Percentiles rank a stretch among this genome's conserved stretches.
phyloP scores from a whole-genome alignment of 2,113 vertebrate genomes.

The Gavialis gangeticus region DNA sequence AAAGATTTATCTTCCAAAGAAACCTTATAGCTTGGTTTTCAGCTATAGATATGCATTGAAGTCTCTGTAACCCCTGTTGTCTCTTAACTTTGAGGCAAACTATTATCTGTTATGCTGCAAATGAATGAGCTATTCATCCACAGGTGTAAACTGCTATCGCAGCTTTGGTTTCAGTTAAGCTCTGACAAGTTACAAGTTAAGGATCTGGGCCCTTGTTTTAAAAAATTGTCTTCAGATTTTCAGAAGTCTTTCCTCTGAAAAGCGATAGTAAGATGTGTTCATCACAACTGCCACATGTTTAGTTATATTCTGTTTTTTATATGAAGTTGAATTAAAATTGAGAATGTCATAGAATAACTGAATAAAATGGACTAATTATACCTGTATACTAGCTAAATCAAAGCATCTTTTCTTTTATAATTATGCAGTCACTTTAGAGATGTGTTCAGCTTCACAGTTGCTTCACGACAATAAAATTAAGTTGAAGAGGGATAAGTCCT shows the following conservation, averaged over 20 bases:
- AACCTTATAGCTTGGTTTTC: not conserved
- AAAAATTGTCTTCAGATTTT: slow-evolving; percentile 13
- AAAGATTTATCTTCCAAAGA: not conserved
- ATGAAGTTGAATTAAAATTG: slow-evolving; percentile 58
- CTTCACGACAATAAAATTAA: not conserved
- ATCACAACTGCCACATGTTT: slow-evolving; percentile 25
- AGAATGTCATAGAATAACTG: slow-evolving; percentile 2
- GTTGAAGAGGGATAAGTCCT: not conserved
- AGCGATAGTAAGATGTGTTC: not conserved
- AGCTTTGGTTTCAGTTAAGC: not conserved
- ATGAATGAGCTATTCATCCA: not conserved
- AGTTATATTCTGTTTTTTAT: slow-evolving; percentile 30
- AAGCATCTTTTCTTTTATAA: not conserved
- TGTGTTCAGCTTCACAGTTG: not conserved
- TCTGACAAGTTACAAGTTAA: not conserved
- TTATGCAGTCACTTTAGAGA: slow-evolving; percentile 45
- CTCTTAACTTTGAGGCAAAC: slow-evolving; percentile 8
- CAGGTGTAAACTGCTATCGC: not conserved
- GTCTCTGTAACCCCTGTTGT: not conserved
- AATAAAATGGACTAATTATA: slow-evolving; percentile 55
- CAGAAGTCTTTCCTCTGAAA: slow-evolving; percentile 18
- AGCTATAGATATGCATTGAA: not conserved
- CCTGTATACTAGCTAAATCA: slow-evolving; percentile 48
- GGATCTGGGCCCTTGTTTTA: slow-evolving; percentile 2
- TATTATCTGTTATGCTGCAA: not conserved